Evolutionary conservation across 2,113 vertebrate genomes (phyloP).

Genomic region (Cyanoderma ruficeps): DNA sequence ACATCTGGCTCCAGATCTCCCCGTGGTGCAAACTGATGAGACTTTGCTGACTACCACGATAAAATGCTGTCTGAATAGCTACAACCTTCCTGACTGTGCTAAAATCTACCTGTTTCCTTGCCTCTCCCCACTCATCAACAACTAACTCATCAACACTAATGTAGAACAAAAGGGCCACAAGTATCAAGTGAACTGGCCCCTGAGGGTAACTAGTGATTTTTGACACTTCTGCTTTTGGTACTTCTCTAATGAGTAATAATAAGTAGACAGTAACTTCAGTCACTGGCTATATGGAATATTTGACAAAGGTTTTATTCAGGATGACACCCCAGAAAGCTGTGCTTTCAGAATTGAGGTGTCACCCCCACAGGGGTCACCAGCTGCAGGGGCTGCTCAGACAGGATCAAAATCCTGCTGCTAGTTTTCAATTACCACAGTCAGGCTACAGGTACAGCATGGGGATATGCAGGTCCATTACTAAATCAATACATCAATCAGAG

Average conservation of each 20-base stretch:
- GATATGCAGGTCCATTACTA: not conserved
- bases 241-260: not conserved
- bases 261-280: not conserved
- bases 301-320: not conserved
- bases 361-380: not conserved
- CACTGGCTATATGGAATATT: not conserved
- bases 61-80: not conserved
- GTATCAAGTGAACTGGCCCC: not conserved
- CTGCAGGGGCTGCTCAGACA: not conserved
- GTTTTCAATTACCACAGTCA: not conserved
- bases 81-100: not conserved
- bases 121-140: not conserved
- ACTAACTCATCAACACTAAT: not conserved
- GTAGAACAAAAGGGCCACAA: not conserved
- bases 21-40: not conserved
- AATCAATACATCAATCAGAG: conserved; percentile 7
- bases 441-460: not conserved
- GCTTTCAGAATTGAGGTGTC: not conserved
- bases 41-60: not conserved
- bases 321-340: not conserved
- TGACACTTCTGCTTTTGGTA: not conserved
- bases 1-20: not conserved
- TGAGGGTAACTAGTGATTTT: not conserved
- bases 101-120: not conserved
- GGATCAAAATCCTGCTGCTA: not conserved